A percentile compares a stretch with the other conserved stretches of the same genome.
Conservation (phyloP, 2,113 vertebrate genomes). For the Balaeniceps rex region DNA sequence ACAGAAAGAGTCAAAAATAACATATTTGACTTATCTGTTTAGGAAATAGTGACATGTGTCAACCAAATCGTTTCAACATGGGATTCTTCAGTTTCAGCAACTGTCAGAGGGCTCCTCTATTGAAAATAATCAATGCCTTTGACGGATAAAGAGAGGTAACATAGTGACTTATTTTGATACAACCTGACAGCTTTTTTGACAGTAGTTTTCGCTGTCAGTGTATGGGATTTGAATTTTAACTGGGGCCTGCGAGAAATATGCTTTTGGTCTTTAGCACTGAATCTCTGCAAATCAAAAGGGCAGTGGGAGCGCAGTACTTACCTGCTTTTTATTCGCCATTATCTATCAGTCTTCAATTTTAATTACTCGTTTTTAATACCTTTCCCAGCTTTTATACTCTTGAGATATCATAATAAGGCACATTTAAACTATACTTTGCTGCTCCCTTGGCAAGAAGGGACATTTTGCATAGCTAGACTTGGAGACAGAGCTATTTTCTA, state of each 20-base stretch:
- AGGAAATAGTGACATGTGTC: conserved; percentile 57
- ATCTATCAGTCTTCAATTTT: conserved; percentile 28
- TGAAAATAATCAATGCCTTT: conserved; percentile 75
- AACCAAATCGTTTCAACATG: not conserved
- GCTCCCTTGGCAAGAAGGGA: conserved; percentile 27
- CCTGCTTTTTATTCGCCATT: conserved; percentile 30
- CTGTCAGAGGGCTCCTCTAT: conserved; percentile 61
- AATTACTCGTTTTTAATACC: conserved; percentile 58
- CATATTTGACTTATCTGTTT: conserved; percentile 55
- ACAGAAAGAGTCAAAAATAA: not conserved
- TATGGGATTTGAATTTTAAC: conserved; percentile 54
- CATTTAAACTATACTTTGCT: not conserved
- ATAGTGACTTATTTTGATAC: conserved; percentile 52
- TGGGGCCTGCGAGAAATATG: conserved; percentile 1
- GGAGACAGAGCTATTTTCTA: conserved; percentile 1
- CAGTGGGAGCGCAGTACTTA: not conserved
- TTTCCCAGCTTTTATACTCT: conserved; percentile 30
- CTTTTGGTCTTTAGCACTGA: conserved; percentile 5
- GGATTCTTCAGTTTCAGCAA: conserved; percentile 50
- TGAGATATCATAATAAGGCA: conserved; percentile 16
- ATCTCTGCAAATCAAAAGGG: conserved; percentile 1
- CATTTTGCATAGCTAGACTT: not conserved
- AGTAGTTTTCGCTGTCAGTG: conserved; percentile 49
- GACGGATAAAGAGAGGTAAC: conserved; percentile 58
- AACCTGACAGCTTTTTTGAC: conserved; percentile 62